Evolutionary conservation across 2,797 vertebrate species (phyloP).

Genomic region (Sphenopsis melanotis): DNA sequence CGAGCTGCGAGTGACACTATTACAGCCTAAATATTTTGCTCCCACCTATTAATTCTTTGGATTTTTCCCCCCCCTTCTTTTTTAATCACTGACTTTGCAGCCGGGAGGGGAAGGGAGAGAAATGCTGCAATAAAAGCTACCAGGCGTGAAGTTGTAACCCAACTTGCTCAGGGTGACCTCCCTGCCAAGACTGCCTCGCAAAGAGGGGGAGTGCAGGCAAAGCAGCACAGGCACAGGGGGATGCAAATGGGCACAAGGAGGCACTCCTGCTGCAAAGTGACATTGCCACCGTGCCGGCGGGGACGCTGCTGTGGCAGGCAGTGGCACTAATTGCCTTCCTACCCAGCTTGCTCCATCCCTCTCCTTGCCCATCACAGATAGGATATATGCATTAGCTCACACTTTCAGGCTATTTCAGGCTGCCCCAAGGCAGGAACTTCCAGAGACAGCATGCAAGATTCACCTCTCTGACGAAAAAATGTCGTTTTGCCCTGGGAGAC

Average conservation of each 20-base stretch:
- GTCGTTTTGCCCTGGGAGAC: background rate
- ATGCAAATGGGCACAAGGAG: background rate
- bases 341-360: background rate
- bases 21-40: background rate
- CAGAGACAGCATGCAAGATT: background rate
- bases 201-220: background rate
- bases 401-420: background rate
- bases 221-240: background rate
- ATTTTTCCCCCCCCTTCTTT: background rate
- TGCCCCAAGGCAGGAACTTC: background rate
- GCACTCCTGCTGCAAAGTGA: fast-evolving
- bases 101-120: background rate
- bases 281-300: fast-evolving
- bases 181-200: background rate
- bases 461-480: background rate
- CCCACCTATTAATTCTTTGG: background rate
- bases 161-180: constrained; percentile 33
- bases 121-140: constrained; percentile 8
- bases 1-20: fast-evolving
- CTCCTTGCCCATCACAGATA: background rate
- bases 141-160: constrained; percentile 48
- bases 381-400: background rate
- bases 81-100: constrained; percentile 49
- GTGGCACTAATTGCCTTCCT: background rate
- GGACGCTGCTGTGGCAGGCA: background rate